Evolutionary conservation across 2,113 vertebrate species (phyloP), one percentile per base, ranked within the genome.

Genomic region (Siniperca chuatsi): DNA sequence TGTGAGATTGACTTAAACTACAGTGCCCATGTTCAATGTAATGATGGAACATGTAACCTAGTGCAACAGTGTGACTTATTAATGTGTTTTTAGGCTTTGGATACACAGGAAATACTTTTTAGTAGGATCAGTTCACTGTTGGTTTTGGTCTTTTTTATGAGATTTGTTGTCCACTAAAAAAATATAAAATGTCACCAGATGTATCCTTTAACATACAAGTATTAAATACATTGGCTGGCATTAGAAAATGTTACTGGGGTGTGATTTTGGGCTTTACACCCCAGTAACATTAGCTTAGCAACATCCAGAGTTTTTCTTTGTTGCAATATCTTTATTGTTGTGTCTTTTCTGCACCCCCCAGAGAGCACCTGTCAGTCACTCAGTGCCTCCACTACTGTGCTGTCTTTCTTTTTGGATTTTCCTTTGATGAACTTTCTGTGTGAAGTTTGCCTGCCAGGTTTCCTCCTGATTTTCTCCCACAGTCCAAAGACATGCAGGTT

Each of bases 381-480:
- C 33, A 9, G 75, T 50, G 8, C 52, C 82, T 81, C 74, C 52
- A 69, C 62, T 10, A 50, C 52, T 54, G 23, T 55, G 15, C 12
- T 35, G 52, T 70, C 33, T 62, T 65, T 61, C 67, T 73, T 29
- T 18, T 69, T 64, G 20, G 15, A 69, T 82, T 78, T 65, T 60
- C 35, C 61, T 67, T 82, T 89, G 65, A 84, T 78, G 67, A 90
- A 86, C 66, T 90, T 78, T 82, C 21, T 50, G 25, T 80, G 85
- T 57, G 74, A 55, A 85, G 75, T 76, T 68, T 58, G 33, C 64
- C 74, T 68, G 72, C 18, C 11, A 69, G 12, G 75, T 67, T 84
- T 68, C 33, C 73, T 84, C 25, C 25, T 60, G 69, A n/a, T 79
- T 50, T 78, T 83, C 40, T 81, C 57, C 25, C 37, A 57, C 60